Conservation (phyloP, 2,797 vertebrate genomes). For the Esox masquinongy region DNA sequence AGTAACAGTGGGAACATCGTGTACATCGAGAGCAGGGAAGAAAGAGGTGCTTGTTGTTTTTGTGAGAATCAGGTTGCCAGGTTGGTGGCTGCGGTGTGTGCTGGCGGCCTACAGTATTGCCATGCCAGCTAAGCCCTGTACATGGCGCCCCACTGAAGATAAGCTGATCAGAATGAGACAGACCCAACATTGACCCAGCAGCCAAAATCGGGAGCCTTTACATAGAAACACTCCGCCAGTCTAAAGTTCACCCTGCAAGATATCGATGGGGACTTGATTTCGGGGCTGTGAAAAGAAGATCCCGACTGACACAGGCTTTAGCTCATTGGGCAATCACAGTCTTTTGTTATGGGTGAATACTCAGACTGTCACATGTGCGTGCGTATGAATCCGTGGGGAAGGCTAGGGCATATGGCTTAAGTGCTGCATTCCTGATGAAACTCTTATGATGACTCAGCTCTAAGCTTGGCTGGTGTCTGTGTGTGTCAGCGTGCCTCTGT, state of each 20-base stretch:
- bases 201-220: neutral
- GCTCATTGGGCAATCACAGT: neutral
- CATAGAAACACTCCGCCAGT: slow-evolving; percentile 22
- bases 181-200: slow-evolving; percentile 49
- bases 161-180: slow-evolving; percentile 39
- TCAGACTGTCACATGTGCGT: neutral
- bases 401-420: neutral
- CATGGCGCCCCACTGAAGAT: slow-evolving; percentile 47
- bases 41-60: slow-evolving; percentile 54
- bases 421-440: slow-evolving; percentile 11
- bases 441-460: slow-evolving; percentile 25
- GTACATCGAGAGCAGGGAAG: slow-evolving; percentile 25
- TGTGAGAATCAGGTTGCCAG: slow-evolving; percentile 57
- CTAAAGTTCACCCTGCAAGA: neutral
- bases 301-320: slow-evolving; percentile 11
- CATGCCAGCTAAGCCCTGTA: slow-evolving; percentile 41
- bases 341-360: neutral
- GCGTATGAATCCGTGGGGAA: slow-evolving; percentile 1
- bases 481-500: neutral
- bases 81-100: slow-evolving; percentile 48
- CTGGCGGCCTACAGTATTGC: slow-evolving; percentile 32
- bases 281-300: neutral
- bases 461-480: neutral
- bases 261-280: neutral
- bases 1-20: slow-evolving; percentile 3